These are phyloP conservation scores for Argentina silus DNA, from an alignment of 2,797 vertebrate species.

Conservation along the genomic window DNA sequence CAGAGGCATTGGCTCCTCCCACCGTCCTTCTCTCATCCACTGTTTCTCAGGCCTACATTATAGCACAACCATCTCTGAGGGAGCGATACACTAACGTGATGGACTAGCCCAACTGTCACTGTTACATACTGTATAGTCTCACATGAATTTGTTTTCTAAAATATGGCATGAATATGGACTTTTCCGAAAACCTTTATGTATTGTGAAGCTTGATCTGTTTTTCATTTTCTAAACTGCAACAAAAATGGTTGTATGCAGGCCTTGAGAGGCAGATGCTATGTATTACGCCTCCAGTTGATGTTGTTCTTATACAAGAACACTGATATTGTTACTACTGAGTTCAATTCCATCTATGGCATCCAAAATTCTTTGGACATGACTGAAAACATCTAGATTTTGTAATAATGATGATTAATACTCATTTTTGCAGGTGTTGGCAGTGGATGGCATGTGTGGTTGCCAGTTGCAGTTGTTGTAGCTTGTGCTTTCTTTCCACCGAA, in stretches of 20 bases:
- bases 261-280: not conserved
- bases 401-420: conserved; percentile 12
- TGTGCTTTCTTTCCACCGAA: conserved; percentile 54
- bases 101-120: not conserved
- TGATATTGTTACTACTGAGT: not conserved
- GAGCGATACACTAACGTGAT: not conserved
- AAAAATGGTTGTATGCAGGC: not conserved
- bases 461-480: conserved; percentile 41
- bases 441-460: conserved; percentile 14
- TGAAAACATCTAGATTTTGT: conserved; percentile 27
- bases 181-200: not conserved
- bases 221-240: not conserved
- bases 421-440: conserved; percentile 41
- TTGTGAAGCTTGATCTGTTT: not conserved
- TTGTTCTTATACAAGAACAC: not conserved
- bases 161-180: not conserved
- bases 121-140: not conserved
- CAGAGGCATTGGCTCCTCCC: conserved; percentile 56
- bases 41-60: conserved; percentile 7
- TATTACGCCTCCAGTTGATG: not conserved
- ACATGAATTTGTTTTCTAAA: not conserved
- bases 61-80: conserved; percentile 3
- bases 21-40: conserved; percentile 25
- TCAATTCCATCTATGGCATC: not conserved
- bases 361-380: not conserved